Base-by-base conservation (phyloP, 2,797 vertebrate genomes). In the Mycteria americana region DNA sequence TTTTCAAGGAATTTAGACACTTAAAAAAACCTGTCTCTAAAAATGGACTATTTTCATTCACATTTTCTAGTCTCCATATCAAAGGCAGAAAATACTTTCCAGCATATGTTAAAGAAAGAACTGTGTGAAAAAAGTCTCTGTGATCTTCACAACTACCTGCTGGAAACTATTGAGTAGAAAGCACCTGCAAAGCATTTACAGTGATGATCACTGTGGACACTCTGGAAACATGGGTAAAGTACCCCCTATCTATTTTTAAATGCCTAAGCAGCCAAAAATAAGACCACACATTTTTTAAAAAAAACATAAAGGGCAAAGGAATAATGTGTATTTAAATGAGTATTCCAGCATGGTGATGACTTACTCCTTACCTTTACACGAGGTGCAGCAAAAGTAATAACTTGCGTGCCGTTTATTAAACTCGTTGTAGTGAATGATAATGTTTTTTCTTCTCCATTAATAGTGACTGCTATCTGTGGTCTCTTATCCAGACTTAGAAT, bases 361-460 rank as follows among this genome's bases (percentile, higher is more conserved):
- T 35, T 75, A 45, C 23, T 85, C 60, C 95, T 97, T 98, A 99
- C 99, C 98, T 97, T 98, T 86, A 99, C 98, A 69, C 76, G 98
- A 94, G 98, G 92, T 60, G 98, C 97, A 88, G 97, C 97, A 98
- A 99, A 99, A 74, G 94, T 98, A 68, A 98, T 99, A 19, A 98
- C 98, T 97, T 99, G 99, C 62, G 96, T 99, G 91, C 98, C 98
- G 85, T 98, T 99, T 65, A 98, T 81, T 48, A 97, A 75, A 70
- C 99, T 99, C 85, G 99, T 99, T 37, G 99, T 99, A 88, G 99
- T 99, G 97, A 99, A 99, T 70, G 96, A 98, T 39, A 99, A 96
- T 0, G 98, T 99, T 96, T 98, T 98, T 17, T 99, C 98, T 91
- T 98, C 88, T 69, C 99, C 99, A 18, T 99, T 99, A 87, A 99